phyloP scores from a whole-genome alignment of 2,797 vertebrate species.

The Lagorchestes hirsutus region DNA sequence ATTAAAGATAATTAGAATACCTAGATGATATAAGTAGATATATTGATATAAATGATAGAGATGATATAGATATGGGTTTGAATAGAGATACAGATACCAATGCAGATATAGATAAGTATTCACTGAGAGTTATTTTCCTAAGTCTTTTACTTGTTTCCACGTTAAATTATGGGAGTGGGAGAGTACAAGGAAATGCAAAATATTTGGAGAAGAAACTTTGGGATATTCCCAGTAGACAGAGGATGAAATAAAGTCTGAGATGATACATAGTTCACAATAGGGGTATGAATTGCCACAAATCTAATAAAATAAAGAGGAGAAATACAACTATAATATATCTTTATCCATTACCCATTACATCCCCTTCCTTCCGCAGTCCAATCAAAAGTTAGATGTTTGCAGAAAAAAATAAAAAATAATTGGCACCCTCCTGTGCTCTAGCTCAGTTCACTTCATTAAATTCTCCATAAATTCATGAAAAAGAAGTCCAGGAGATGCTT shows the following conservation, averaged over 20 bases:
- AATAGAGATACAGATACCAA: not conserved
- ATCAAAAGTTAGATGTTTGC: slow-evolving; percentile 9
- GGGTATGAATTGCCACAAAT: slow-evolving; percentile 28
- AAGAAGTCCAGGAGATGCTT: not conserved
- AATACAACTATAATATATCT: slow-evolving; percentile 44
- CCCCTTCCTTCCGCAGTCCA: slow-evolving; percentile 28
- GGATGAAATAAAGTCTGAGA: slow-evolving; percentile 16
- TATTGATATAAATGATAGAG: not conserved
- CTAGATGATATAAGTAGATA: not conserved
- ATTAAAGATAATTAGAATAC: not conserved
- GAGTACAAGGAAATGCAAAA: not conserved
- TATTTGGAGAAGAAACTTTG: slow-evolving; percentile 1
- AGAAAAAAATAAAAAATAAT: slow-evolving; percentile 58
- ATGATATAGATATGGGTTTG: not conserved
- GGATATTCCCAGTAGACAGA: not conserved
- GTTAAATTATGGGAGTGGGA: not conserved
- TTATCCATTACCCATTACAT: slow-evolving; percentile 30
- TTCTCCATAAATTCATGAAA: not conserved
- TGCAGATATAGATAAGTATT: not conserved
- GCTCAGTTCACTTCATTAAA: slow-evolving; percentile 25
- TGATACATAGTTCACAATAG: slow-evolving; percentile 2
- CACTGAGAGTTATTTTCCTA: not conserved
- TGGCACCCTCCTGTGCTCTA: slow-evolving; percentile 8
- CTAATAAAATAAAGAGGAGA: slow-evolving; percentile 45
- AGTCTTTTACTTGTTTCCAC: slow-evolving; percentile 23